These are phyloP conservation scores for Clarias pachynema DNA, from an alignment of 2,797 vertebrate genomes.

Conservation along the genomic window DNA sequence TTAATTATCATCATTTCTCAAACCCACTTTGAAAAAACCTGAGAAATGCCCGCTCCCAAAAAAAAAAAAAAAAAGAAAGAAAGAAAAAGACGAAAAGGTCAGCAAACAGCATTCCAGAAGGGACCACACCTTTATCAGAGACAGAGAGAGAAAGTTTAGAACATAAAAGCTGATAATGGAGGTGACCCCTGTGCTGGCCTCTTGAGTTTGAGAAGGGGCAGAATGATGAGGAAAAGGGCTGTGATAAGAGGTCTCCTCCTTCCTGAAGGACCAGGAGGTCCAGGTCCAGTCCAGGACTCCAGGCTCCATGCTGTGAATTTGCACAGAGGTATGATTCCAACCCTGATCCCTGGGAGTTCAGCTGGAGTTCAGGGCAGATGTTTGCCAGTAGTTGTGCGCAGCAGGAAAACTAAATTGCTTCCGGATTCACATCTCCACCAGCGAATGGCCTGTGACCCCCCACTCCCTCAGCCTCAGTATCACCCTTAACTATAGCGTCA, in stretches of 20 bases:
- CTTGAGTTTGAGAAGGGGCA: constrained; percentile 54
- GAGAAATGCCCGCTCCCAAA: not conserved
- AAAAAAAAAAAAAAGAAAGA: not conserved
- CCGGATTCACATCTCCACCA: constrained; percentile 78
- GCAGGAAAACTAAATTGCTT: constrained; percentile 91
- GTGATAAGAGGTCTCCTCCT: constrained; percentile 76
- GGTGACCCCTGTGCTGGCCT: constrained; percentile 51
- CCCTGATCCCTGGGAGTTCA: constrained; percentile 82
- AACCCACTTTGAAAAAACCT: not conserved
- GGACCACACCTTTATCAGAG: constrained; percentile 23
- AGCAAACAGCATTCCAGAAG: not conserved
- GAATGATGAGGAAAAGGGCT: constrained; percentile 85
- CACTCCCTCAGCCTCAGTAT: constrained; percentile 58
- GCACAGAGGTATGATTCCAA: constrained; percentile 32
- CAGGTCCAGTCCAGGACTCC: constrained; percentile 10
- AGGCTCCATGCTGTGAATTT: constrained; percentile 33
- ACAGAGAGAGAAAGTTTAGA: constrained; percentile 47
- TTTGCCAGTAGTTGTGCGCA: constrained; percentile 77
- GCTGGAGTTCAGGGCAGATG: constrained; percentile 89
- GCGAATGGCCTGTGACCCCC: constrained; percentile 44
- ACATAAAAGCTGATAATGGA: constrained; percentile 32
- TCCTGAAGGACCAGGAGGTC: not conserved
- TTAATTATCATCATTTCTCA: not conserved
- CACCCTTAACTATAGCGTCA: constrained; percentile 61
- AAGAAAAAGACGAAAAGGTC: not conserved